Percentiles rank a stretch among this genome's conserved stretches.
These are phyloP conservation scores for Lordiphosa andalusiaca DNA, from an alignment of 2,888 invertebrate species.

Conservation along the genomic window DNA sequence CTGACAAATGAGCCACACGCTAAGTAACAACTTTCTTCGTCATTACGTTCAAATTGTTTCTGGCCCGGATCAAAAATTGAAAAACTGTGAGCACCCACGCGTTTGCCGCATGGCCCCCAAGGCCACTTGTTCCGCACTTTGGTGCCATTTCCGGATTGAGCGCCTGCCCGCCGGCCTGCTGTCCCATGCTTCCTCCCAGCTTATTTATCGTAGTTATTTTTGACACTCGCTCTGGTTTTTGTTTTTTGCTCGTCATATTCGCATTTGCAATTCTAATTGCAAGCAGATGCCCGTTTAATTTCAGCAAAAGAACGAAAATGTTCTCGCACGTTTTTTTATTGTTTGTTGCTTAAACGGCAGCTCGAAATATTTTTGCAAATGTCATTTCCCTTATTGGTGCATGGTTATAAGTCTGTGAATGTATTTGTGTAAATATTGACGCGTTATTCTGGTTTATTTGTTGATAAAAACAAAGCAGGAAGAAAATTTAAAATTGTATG, in stretches of 20 bases:
- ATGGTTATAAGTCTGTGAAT: not conserved
- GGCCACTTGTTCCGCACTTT: constrained; percentile 57
- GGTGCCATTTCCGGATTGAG: constrained; percentile 56
- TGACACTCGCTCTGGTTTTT: constrained; percentile 26
- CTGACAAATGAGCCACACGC: constrained; percentile 75
- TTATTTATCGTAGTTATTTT: constrained; percentile 55
- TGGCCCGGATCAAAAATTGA: constrained; percentile 40
- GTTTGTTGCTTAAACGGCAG: constrained; percentile 4
- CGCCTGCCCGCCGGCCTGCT: constrained; percentile 5
- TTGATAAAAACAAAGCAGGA: constrained; percentile 48
- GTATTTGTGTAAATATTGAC: constrained; percentile 33
- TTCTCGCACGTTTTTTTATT: constrained; percentile 7
- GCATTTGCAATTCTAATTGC: constrained; percentile 70
- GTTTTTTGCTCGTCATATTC: constrained; percentile 22
- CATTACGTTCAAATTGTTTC: constrained; percentile 73
- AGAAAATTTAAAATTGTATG: constrained; percentile 30
- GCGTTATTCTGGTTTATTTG: constrained; percentile 62
- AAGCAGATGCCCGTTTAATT: constrained; percentile 50
- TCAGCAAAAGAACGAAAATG: constrained; percentile 30
- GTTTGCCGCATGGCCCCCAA: constrained; percentile 9
- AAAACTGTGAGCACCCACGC: constrained; percentile 39
- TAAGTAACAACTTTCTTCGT: constrained; percentile 74
- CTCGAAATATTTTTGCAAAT: constrained; percentile 30
- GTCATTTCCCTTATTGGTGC: constrained; percentile 33
- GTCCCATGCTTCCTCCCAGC: constrained; percentile 11